These are phyloP conservation scores for Zaprionus obscuricornis DNA, from an alignment of 2,888 invertebrate species.

Conservation along the genomic window DNA sequence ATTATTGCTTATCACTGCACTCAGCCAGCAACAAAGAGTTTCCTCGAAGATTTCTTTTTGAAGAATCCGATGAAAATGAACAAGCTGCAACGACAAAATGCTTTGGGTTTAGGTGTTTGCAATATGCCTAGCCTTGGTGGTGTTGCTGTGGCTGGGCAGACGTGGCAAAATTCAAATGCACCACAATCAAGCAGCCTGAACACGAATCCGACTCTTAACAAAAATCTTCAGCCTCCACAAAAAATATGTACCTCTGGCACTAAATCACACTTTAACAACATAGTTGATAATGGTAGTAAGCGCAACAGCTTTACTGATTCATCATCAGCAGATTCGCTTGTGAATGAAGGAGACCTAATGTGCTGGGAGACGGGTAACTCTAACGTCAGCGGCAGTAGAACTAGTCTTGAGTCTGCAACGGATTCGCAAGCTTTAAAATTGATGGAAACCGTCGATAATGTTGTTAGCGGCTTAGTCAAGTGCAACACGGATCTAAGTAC, in stretches of 20 bases:
- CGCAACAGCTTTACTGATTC: conserved; percentile 41
- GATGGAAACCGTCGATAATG: conserved; percentile 56
- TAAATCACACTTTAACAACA: conserved; percentile 47
- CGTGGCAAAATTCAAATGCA: conserved; percentile 28
- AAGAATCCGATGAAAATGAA: conserved; percentile 96
- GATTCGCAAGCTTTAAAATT: conserved; percentile 59
- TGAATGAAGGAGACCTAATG: conserved; percentile 84
- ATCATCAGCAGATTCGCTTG: conserved; percentile 41
- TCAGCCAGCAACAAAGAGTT: conserved; percentile 97
- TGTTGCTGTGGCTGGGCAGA: background rate
- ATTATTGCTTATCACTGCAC: conserved; percentile 98
- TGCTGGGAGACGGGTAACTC: conserved; percentile 85
- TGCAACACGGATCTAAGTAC: conserved; percentile 44
- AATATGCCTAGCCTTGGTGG: conserved; percentile 36
- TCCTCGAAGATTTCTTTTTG: conserved; percentile 89
- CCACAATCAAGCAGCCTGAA: no score
- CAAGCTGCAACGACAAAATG: conserved; percentile 92
- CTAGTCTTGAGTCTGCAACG: conserved; percentile 56
- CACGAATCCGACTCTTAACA: conserved; percentile 3
- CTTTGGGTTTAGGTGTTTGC: conserved; percentile 54
- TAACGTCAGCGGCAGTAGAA: conserved; percentile 58
- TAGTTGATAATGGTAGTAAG: conserved; percentile 46
- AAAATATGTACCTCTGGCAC: conserved; percentile 26
- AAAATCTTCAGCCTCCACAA: conserved; percentile 39
- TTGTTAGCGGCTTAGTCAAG: conserved; percentile 46